Evolutionary conservation across 1,140 invertebrate genomes (phyloP), one percentile per base, ranked within the genome.

Genomic region (Helicoverpa armigera): DNA sequence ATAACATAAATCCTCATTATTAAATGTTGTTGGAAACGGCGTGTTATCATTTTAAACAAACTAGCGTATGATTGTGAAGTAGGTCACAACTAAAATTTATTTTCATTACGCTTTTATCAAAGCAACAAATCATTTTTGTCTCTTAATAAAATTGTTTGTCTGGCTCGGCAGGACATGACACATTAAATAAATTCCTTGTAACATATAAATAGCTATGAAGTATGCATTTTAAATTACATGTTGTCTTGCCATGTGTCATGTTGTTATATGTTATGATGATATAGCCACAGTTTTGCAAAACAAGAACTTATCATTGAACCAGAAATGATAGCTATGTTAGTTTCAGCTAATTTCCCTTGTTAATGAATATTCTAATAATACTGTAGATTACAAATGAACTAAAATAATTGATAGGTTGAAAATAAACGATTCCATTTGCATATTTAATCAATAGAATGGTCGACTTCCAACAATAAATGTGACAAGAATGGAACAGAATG

Each of bases 31-130:
- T 67, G 58, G 58, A 77, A 79, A 72, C 51, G 48, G 35, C 50
- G 56, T 70, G 43, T 83, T 83, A 86, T 86, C 83, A 35, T 54
- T 50, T 54, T 67, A 76, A 65, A 79, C 72, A 86, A 84, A 87
- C 81, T 83, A 79, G 80, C 80, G 80, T 76, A 63, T 35, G 81
- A 84, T 85, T 83, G 79, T 72, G 79, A 88, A 86, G 81, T 87
- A 75, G 85, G 87, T 83, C 84, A 85, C 58, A 79, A 77, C 74
- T 86, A 58, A 29, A 53, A 54, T 79, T 79, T 69, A 70, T 79
- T 60, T 69, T 70, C 63, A 70, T 70, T 70, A 58, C 31, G 16
- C 16, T 60, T 53, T 65, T 77, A 51, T 53, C 48, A 51, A 13
- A 54, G 12, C 2, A 4, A 53, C 75, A 53, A 43, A 77, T 77